Conservation (phyloP, 2,888 invertebrate species). For the Lasioglossum villosulum region DNA sequence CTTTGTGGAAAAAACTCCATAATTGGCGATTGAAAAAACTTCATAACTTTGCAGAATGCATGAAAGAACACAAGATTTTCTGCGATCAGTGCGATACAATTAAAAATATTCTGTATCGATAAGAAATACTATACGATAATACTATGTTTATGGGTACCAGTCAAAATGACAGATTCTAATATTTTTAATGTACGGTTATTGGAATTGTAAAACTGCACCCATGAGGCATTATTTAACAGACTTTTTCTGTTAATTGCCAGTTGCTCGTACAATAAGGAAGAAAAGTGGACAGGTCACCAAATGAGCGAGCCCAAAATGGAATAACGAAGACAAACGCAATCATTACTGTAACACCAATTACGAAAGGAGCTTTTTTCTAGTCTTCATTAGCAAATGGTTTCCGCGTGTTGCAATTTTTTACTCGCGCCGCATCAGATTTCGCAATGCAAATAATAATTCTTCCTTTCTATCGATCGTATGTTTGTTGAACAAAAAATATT, state of each 20-base stretch:
- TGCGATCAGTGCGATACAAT: no score
- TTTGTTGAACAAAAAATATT: no score
- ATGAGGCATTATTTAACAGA: neutral
- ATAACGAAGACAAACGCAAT: neutral
- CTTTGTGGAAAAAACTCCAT: no score
- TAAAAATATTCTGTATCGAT: no score
- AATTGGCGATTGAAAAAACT: no score
- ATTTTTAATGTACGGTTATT: neutral
- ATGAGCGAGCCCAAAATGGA: neutral
- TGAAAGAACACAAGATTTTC: no score
- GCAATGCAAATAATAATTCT: neutral
- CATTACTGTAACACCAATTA: neutral
- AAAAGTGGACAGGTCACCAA: neutral
- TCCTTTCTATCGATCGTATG: no score
- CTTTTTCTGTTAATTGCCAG: neutral
- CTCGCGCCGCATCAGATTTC: neutral
- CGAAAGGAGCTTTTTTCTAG: neutral
- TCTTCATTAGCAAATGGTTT: conserved; percentile 3
- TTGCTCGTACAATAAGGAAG: neutral
- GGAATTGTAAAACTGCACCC: no score
- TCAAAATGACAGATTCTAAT: neutral
- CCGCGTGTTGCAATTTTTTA: neutral
- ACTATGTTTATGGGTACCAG: neutral
- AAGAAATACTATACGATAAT: neutral
- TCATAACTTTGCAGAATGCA: no score